phyloP scores from a whole-genome alignment of 92 coral and sea anemone species.

The Umimayanthus chanpuru region DNA sequence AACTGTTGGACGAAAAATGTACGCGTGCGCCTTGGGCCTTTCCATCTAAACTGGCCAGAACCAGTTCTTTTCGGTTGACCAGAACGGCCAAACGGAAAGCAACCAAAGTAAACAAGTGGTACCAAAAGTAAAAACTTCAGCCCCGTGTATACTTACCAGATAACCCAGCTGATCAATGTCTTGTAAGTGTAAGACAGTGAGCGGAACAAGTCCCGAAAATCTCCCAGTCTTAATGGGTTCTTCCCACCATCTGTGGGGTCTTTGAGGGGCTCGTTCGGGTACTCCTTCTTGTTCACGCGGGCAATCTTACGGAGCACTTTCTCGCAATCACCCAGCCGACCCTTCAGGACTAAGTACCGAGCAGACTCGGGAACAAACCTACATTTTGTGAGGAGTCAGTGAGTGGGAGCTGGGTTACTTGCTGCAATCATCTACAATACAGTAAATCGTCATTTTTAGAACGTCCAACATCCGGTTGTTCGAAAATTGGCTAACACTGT shows the following conservation, averaged over 20 bases:
- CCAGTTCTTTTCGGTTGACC: too few species aligned
- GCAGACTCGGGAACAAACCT: conserved; percentile 10
- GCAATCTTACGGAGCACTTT: neutral
- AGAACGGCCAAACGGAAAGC: too few species aligned
- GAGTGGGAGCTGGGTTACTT: neutral
- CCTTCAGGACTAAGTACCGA: conserved; percentile 11
- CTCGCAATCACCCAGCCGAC: conserved; percentile 4
- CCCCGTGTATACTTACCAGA: neutral
- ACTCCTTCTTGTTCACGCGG: too few species aligned
- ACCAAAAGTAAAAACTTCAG: too few species aligned
- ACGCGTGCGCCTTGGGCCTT: too few species aligned
- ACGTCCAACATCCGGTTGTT: neutral
- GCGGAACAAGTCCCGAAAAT: neutral
- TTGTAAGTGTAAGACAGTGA: neutral
- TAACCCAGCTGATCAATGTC: neutral
- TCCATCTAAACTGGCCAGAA: too few species aligned
- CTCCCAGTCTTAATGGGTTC: neutral
- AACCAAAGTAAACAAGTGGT: too few species aligned
- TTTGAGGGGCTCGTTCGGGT: neutral
- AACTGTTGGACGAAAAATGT: too few species aligned
- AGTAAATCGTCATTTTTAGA: neutral
- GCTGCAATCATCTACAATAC: neutral
- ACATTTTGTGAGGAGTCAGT: neutral
- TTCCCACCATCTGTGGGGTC: neutral
- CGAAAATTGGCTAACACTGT: too few species aligned